Percentiles rank a stretch among this genome's conserved stretches.
These are phyloP conservation scores for Momotus momota DNA, from an alignment of 2,797 vertebrate species.

Conservation along the genomic window DNA sequence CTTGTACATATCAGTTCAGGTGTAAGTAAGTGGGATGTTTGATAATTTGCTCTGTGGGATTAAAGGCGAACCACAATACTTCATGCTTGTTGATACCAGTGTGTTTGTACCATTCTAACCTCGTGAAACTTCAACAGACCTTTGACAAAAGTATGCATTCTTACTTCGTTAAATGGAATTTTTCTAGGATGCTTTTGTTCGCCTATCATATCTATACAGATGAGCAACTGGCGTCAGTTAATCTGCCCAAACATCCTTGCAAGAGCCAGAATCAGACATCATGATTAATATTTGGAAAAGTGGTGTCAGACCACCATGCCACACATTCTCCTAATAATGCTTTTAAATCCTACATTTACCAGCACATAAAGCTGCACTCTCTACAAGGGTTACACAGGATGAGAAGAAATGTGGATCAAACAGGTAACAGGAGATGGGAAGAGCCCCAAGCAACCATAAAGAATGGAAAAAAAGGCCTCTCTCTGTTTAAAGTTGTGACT, in stretches of 20 bases:
- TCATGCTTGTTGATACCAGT: not conserved
- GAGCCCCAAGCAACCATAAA: not conserved
- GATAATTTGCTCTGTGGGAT: not conserved
- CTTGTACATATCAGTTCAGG: not conserved
- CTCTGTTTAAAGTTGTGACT: not conserved
- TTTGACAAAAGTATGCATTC: not conserved
- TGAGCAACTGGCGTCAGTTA: not conserved
- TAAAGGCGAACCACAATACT: not conserved
- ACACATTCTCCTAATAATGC: not conserved
- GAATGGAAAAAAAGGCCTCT: not conserved
- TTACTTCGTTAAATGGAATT: not conserved
- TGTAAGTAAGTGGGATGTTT: not conserved
- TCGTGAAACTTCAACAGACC: not conserved
- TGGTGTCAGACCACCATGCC: not conserved
- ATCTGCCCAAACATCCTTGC: not conserved
- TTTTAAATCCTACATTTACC: not conserved
- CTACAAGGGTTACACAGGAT: not conserved
- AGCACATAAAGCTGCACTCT: not conserved
- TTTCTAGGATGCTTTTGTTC: not conserved
- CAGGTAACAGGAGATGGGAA: not conserved
- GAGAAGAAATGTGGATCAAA: not conserved
- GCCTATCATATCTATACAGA: not conserved
- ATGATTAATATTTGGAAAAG: not conserved
- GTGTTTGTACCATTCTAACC: not conserved
- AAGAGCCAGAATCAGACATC: not conserved